Evolutionary conservation across 2,113 vertebrate genomes (phyloP), one percentile per base, ranked within the genome.

Genomic region (Meriones unguiculatus): DNA sequence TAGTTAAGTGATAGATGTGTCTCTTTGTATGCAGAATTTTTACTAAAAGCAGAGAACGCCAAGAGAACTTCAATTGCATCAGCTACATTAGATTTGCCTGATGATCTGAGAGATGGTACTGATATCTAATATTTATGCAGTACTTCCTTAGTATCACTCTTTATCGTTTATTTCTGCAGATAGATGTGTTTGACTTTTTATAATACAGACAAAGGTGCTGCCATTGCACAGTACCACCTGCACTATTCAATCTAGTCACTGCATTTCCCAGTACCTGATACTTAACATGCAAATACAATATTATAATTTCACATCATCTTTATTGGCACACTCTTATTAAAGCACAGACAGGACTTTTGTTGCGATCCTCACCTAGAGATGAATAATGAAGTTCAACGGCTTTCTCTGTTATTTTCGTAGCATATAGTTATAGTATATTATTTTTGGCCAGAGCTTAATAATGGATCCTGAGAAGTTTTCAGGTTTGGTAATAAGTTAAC

Each of bases 1-100:
- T 97, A 50, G 90, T 92, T 96, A 95, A 94, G 64, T 91, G 62
- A 92, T 97, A 93, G 64, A 65, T 90, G 52, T 59, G 54, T 67
- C 50, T 46, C 86, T 92, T 78, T 17, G 52, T 88, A 35, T 67
- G 2, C 97, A 89, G 59, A 81, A 78, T 50, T 85, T 98, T 50
- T 5, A 32, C 94, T 93, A 96, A 96, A 91, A 92, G 54, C 24
- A 78, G 75, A 38, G 20, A n/a, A 95, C 46, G 75, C 69, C 80
- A 69, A 81, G 95, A 81, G 89, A 50, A 62, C 77, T 78, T 88
- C 46, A 17, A 89, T 73, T 84, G n/a, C 78, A 78, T 93, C 8
- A 30, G 84, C 30, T 95, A 41, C 2, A 90, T 92, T 90, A 70
- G 38, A 65, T 92, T 64, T 95, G 28, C 41, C 81, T 82, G 77